Conservation (phyloP, 2,797 vertebrate species). For the Liasis olivaceus region DNA sequence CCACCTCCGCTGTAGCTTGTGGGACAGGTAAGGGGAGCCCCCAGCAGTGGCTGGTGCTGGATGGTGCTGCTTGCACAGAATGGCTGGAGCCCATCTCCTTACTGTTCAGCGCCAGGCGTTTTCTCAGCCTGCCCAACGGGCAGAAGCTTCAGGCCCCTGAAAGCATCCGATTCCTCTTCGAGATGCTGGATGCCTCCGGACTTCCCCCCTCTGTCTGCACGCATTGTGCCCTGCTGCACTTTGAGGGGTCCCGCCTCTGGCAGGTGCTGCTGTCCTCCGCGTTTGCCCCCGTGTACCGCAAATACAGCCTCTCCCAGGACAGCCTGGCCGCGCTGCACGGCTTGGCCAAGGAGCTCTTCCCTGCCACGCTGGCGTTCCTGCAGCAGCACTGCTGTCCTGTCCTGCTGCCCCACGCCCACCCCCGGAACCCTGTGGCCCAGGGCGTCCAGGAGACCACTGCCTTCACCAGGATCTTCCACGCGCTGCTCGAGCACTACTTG, state of each 20-base stretch:
- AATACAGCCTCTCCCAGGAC: conserved; percentile 68
- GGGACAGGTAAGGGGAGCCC: background rate
- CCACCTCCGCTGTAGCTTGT: background rate
- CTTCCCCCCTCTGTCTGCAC: conserved; percentile 78
- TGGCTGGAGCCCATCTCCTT: conserved; percentile 82
- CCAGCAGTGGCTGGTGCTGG: conserved; percentile 84
- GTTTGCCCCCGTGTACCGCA: conserved; percentile 68
- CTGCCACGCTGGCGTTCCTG: conserved; percentile 72
- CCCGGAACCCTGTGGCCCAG: conserved; percentile 11
- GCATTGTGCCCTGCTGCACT: conserved; percentile 76
- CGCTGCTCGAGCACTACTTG: conserved; percentile 73
- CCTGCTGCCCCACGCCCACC: conserved; percentile 58
- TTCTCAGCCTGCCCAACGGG: conserved; percentile 76
- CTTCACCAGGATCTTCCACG: conserved; percentile 78
- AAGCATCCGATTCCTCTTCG: conserved; percentile 77
- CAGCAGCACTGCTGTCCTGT: conserved; percentile 61
- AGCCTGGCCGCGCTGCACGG: conserved; percentile 73
- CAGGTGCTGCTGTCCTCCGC: conserved; percentile 74
- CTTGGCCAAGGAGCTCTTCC: conserved; percentile 80
- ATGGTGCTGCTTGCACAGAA: conserved; percentile 73
- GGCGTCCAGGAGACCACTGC: conserved; percentile 82
- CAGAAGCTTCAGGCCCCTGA: conserved; percentile 69
- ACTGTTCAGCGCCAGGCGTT: conserved; percentile 67
- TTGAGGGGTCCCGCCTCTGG: conserved; percentile 79
- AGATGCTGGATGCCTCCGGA: conserved; percentile 74